phyloP scores from a whole-genome alignment of 2,888 invertebrate species.

The Zelleria hepariella region DNA sequence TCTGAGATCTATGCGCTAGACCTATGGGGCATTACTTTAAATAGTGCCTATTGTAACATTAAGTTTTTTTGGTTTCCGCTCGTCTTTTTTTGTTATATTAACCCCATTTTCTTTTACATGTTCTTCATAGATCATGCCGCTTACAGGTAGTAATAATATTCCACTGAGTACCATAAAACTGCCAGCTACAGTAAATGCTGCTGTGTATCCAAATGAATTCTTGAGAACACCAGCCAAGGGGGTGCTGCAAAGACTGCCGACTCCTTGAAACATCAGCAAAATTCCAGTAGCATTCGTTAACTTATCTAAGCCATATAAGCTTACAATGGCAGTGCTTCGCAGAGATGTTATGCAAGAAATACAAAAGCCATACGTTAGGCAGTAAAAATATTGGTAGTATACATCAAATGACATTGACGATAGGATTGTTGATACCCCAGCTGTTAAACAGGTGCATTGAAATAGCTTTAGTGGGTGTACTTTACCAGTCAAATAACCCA shows the following conservation, averaged over 20 bases:
- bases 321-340: constrained; percentile 46
- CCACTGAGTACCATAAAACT: constrained; percentile 36
- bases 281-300: constrained; percentile 59
- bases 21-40: too few species aligned
- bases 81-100: too few species aligned
- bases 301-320: constrained; percentile 51
- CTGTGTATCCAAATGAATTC: constrained; percentile 33
- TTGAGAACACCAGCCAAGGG: constrained; percentile 47
- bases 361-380: constrained; percentile 44
- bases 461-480: constrained; percentile 35
- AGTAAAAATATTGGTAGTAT: constrained; percentile 47
- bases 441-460: constrained; percentile 21
- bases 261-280: constrained; percentile 49
- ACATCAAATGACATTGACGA: constrained; percentile 40
- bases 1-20: too few species aligned
- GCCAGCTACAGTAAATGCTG: constrained; percentile 47
- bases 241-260: constrained; percentile 48
- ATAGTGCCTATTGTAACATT: too few species aligned
- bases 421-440: constrained; percentile 36
- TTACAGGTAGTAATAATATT: too few species aligned
- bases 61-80: too few species aligned
- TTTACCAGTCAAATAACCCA: constrained; percentile 43
- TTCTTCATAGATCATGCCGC: too few species aligned
- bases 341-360: constrained; percentile 37
- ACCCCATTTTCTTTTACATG: too few species aligned